Conservation (phyloP, 2,888 invertebrate species). For the Stenoptilia bipunctidactyla region DNA sequence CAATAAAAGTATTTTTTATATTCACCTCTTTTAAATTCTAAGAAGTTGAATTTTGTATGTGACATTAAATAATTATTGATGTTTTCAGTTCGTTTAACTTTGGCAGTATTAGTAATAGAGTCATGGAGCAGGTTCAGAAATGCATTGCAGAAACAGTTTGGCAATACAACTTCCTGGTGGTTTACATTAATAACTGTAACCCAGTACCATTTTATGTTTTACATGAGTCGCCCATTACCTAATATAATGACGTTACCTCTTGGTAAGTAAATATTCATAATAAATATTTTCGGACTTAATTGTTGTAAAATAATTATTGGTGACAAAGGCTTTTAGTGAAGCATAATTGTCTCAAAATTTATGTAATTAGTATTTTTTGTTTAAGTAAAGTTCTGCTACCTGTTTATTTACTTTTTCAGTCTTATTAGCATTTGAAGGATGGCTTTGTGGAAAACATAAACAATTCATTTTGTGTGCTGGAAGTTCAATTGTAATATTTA, state of each 20-base stretch:
- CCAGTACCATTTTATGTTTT: slow-evolving; percentile 99
- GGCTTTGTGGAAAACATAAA: slow-evolving; percentile 82
- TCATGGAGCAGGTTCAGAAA: slow-evolving; percentile 81
- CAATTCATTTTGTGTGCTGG: slow-evolving; percentile 88
- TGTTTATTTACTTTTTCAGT: slow-evolving; percentile 78
- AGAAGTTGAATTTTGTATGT: slow-evolving; percentile 4
- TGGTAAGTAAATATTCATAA: too few relatives aligned
- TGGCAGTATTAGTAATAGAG: slow-evolving; percentile 82
- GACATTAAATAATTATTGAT: slow-evolving; percentile 11
- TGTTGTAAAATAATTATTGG: too few relatives aligned
- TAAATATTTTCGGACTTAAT: too few relatives aligned
- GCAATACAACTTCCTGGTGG: slow-evolving; percentile 84
- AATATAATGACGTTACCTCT: slow-evolving; percentile 94
- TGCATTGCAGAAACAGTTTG: slow-evolving; percentile 83
- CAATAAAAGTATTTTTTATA: too few relatives aligned
- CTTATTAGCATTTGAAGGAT: slow-evolving; percentile 85
- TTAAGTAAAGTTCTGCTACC: too few relatives aligned
- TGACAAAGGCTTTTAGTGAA: too few relatives aligned
- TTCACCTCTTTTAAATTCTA: too few relatives aligned
- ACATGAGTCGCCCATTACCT: slow-evolving; percentile 93
- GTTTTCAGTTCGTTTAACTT: slow-evolving; percentile 83
- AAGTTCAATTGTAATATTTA: slow-evolving; percentile 88
- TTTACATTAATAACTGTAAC: slow-evolving; percentile 86
- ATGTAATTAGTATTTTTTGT: too few relatives aligned
- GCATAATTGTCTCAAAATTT: too few relatives aligned